These are phyloP conservation scores for Fragum whitleyi DNA, from an alignment of 2,888 invertebrate species.

Conservation along the genomic window DNA sequence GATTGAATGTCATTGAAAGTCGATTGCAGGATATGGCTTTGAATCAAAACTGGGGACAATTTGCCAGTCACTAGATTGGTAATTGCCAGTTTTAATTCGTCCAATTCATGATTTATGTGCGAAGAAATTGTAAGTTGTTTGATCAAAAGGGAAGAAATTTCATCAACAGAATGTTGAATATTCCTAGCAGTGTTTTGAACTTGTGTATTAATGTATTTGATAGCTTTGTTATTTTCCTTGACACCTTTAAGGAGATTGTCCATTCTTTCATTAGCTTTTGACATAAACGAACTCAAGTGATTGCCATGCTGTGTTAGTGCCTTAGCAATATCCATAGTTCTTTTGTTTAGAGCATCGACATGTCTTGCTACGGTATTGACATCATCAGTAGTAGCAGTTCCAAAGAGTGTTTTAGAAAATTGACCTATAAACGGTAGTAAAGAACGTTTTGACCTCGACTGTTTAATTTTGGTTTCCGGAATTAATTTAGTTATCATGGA, in stretches of 20 bases:
- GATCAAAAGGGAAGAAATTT: not conserved
- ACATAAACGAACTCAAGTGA: constrained; percentile 12
- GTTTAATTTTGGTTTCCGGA: constrained; percentile 4
- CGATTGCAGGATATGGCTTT: not conserved
- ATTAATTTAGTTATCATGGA: not conserved
- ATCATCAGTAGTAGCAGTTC: constrained; percentile 56
- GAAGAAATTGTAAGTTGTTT: not conserved
- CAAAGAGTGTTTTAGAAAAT: constrained; percentile 52
- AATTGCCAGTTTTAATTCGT: constrained; percentile 25
- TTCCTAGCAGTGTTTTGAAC: not conserved
- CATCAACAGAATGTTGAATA: constrained; percentile 13
- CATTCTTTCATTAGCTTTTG: constrained; percentile 9
- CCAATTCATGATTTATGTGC: constrained; percentile 26
- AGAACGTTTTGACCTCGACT: constrained; percentile 23
- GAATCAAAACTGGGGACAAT: constrained; percentile 34
- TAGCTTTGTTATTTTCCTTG: constrained; percentile 3
- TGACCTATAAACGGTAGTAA: constrained; percentile 52
- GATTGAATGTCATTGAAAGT: constrained; percentile 24
- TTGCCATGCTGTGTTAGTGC: constrained; percentile 28
- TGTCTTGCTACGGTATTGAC: constrained; percentile 40
- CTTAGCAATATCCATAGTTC: constrained; percentile 12
- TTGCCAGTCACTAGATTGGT: constrained; percentile 27
- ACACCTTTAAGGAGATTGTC: constrained; percentile 11
- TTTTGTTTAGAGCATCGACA: constrained; percentile 22
- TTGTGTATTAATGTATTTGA: constrained; percentile 5